Conservation (phyloP, 1,140 invertebrate species). For the Lasioglossum baleicum region DNA sequence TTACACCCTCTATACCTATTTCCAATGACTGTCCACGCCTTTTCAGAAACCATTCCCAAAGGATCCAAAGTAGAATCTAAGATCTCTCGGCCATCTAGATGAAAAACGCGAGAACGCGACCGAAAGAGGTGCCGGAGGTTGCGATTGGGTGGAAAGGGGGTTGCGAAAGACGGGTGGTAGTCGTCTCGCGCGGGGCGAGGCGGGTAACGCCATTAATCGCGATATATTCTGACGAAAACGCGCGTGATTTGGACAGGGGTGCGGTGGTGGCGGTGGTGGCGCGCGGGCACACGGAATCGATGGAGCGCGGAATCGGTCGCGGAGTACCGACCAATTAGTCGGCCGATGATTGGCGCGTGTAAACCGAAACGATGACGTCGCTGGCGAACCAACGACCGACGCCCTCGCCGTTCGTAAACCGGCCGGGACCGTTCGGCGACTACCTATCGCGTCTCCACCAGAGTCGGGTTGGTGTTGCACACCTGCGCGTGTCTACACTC, state of each 20-base stretch:
- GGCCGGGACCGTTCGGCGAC: constrained; percentile 47
- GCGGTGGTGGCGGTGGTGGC: constrained; percentile 64
- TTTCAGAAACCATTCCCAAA: too few species aligned
- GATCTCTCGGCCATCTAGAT: too few species aligned
- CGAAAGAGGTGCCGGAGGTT: too few species aligned
- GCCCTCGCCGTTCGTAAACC: constrained; percentile 60
- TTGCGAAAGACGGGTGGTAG: background rate
- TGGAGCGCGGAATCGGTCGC: constrained; percentile 74
- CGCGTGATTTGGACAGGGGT: constrained; percentile 63
- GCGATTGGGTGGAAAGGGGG: too few species aligned
- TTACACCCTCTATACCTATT: too few species aligned
- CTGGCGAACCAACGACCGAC: constrained; percentile 65
- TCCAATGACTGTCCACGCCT: too few species aligned
- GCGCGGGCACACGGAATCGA: constrained; percentile 64
- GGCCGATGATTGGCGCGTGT: constrained; percentile 77
- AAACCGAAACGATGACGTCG: constrained; percentile 78
- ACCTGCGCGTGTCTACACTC: background rate
- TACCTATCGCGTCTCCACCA: constrained; percentile 47
- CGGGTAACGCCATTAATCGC: constrained; percentile 67
- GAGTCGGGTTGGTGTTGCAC: too few species aligned
- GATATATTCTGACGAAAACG: constrained; percentile 68
- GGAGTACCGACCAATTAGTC: constrained; percentile 76
- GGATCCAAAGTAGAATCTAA: too few species aligned
- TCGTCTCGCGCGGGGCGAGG: background rate
- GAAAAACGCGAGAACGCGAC: too few species aligned